Percentiles rank a stretch among this genome's conserved stretches.
These are phyloP conservation scores for Alligator sinensis DNA, from an alignment of 2,113 vertebrate genomes.

Conservation along the genomic window DNA sequence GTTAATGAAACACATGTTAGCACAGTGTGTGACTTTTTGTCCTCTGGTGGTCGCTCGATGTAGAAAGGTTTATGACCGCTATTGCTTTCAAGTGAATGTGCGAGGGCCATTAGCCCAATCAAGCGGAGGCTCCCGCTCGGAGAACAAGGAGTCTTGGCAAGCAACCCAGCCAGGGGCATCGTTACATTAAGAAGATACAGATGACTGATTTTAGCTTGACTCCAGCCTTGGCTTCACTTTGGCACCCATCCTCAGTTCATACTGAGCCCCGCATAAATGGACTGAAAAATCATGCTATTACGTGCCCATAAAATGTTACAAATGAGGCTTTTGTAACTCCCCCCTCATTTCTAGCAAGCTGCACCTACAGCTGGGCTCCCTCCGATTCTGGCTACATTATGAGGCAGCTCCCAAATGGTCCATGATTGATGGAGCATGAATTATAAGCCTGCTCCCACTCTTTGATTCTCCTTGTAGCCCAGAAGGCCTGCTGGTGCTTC, in stretches of 20 bases:
- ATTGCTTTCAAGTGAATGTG: background rate
- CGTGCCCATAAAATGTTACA: background rate
- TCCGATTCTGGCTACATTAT: constrained; percentile 20
- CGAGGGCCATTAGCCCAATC: background rate
- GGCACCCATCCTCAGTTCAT: constrained; percentile 21
- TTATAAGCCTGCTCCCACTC: background rate
- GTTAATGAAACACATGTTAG: too few species aligned
- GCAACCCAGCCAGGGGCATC: background rate
- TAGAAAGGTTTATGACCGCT: background rate
- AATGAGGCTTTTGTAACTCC: constrained; percentile 29
- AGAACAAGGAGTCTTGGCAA: constrained; percentile 11
- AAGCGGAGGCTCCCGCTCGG: background rate
- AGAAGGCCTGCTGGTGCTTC: background rate
- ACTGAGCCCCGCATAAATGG: constrained; percentile 42
- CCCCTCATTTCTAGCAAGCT: constrained; percentile 8
- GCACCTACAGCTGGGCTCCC: background rate
- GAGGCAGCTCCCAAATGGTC: constrained; percentile 12
- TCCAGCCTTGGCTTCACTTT: background rate
- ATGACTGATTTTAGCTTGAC: constrained; percentile 31
- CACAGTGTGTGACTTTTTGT: background rate
- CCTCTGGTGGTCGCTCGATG: constrained; percentile 5
- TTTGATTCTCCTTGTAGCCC: background rate
- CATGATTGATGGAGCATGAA: background rate
- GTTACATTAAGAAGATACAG: background rate
- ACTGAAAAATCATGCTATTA: constrained; percentile 35